phyloP scores from a whole-genome alignment of 2,888 invertebrate species.

The Agrotis ipsilon region DNA sequence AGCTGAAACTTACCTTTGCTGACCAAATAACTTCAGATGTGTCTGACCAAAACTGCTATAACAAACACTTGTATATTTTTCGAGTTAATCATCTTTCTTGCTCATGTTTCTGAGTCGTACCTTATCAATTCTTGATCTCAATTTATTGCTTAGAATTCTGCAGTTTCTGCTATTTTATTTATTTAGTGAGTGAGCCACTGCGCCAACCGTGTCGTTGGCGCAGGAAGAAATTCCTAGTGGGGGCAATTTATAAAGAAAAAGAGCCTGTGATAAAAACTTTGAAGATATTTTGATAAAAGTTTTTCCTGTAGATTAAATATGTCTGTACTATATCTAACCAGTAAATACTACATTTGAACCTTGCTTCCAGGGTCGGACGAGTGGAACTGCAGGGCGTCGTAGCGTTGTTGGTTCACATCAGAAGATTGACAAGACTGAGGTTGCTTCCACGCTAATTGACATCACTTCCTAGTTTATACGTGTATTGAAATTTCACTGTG shows the following conservation, averaged over 20 bases:
- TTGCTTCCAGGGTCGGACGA: slow-evolving; percentile 75
- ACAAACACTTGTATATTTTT: not conserved
- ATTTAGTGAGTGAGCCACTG: too few relatives aligned
- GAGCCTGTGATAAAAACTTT: not conserved
- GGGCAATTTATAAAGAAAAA: too few relatives aligned
- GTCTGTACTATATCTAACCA: slow-evolving; percentile 18
- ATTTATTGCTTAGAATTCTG: not conserved
- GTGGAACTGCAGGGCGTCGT: slow-evolving; percentile 77
- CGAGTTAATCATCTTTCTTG: not conserved
- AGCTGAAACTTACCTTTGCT: not conserved
- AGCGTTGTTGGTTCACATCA: slow-evolving; percentile 85
- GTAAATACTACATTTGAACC: slow-evolving; percentile 58
- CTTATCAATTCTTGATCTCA: not conserved
- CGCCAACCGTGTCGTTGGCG: too few relatives aligned
- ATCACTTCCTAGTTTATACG: slow-evolving; percentile 84
- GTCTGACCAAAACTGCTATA: not conserved
- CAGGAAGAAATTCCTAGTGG: too few relatives aligned
- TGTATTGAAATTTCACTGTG: slow-evolving; percentile 81
- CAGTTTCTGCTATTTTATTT: not conserved
- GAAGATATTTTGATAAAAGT: not conserved
- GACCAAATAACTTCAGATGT: not conserved
- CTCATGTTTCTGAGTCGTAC: not conserved
- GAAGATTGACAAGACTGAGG: slow-evolving; percentile 89
- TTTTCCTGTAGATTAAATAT: not conserved
- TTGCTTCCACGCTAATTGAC: slow-evolving; percentile 85